Conservation (phyloP, 2,113 vertebrate species). For the Rattus rattus region DNA sequence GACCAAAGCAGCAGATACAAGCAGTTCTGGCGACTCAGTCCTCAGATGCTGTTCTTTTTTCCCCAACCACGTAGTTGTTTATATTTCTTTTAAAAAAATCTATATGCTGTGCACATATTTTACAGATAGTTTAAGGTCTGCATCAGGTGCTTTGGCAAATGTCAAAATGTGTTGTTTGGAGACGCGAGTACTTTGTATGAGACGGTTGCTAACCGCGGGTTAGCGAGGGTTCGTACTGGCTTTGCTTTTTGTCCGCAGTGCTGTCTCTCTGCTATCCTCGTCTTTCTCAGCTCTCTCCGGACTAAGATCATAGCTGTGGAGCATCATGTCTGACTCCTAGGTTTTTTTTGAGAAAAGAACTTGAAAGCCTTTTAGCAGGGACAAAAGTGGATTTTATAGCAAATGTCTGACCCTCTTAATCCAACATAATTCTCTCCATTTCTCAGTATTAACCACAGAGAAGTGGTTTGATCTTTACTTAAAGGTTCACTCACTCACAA, state of each 20-base stretch:
- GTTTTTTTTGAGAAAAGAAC: neutral
- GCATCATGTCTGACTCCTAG: too few species aligned
- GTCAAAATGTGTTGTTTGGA: slow-evolving; percentile 57
- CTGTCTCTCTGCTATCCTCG: too few species aligned
- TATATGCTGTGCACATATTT: slow-evolving; percentile 53
- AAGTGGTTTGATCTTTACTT: slow-evolving; percentile 14
- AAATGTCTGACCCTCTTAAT: neutral
- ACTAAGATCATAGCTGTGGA: neutral
- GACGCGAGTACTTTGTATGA: slow-evolving; percentile 50
- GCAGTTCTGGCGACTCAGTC: neutral
- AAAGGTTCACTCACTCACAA: neutral
- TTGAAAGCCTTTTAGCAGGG: slow-evolving; percentile 22
- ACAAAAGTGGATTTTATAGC: slow-evolving; percentile 46
- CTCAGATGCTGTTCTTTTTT: slow-evolving; percentile 45
- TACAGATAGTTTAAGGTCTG: slow-evolving; percentile 52
- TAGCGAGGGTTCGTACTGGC: neutral
- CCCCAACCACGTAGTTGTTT: slow-evolving; percentile 39
- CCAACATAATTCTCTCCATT: neutral
- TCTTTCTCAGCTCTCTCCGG: neutral
- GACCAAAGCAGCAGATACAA: slow-evolving; percentile 8
- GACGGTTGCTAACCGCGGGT: slow-evolving; percentile 59
- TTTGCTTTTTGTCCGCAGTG: neutral
- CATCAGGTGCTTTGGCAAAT: slow-evolving; percentile 58
- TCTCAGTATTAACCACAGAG: neutral
- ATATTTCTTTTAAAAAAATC: slow-evolving; percentile 34